A percentile compares a stretch with the other conserved stretches of the same genome.
Conservation (phyloP, 2,113 vertebrate genomes). For the Oryzias melastigma region DNA sequence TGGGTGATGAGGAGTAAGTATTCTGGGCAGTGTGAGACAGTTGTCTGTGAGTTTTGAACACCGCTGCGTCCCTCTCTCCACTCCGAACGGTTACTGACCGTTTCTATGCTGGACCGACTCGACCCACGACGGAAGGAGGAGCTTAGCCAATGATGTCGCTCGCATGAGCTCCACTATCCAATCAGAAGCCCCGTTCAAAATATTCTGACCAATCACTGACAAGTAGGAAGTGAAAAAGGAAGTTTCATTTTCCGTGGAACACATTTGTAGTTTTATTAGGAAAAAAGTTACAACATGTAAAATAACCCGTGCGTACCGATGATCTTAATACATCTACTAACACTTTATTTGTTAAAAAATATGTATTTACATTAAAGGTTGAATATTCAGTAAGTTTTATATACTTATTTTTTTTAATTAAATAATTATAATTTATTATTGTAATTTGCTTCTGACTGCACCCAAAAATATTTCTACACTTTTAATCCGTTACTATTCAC, state of each 20-base stretch:
- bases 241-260: not conserved
- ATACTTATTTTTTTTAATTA: no score
- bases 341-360: no score
- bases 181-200: conserved; percentile 42
- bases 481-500: no score
- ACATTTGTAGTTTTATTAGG: conserved; percentile 65
- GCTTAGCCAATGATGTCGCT: conserved; percentile 50
- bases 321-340: no score
- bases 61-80: not conserved
- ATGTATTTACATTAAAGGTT: no score
- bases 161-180: conserved; percentile 70
- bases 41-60: conserved; percentile 26
- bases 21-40: not conserved
- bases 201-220: conserved; percentile 22
- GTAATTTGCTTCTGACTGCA: no score
- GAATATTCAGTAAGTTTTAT: no score
- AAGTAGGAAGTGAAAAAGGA: conserved; percentile 21
- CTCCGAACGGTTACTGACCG: conserved; percentile 9
- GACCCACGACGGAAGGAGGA: conserved; percentile 39
- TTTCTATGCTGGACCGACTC: conserved; percentile 32
- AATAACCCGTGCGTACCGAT: not conserved
- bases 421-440: no score
- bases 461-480: no score
- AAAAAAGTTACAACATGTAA: not conserved
- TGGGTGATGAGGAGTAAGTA: conserved; percentile 12